phyloP scores from a whole-genome alignment of 2,113 vertebrate species.

The Lipophrys pholis region DNA sequence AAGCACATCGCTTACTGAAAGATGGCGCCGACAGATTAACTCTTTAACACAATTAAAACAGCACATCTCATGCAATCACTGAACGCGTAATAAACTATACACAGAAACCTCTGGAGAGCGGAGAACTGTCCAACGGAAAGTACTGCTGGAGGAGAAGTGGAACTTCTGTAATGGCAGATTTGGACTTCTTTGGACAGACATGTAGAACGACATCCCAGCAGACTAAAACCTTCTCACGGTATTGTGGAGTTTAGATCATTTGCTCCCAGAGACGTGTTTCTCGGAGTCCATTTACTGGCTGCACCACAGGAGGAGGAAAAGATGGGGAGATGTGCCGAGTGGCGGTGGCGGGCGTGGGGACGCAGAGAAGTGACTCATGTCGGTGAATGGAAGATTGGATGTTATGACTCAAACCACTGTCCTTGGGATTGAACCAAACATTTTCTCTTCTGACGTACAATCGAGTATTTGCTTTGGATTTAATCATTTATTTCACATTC shows the following conservation, averaged over 20 bases:
- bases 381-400: background rate
- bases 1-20: constrained; percentile 59
- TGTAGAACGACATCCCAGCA: too few species aligned
- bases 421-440: background rate
- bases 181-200: too few species aligned
- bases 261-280: constrained; percentile 16
- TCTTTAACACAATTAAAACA: constrained; percentile 53
- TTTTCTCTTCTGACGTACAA: background rate
- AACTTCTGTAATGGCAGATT: too few species aligned
- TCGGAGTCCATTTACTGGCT: constrained; percentile 16
- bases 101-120: constrained; percentile 4
- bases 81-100: constrained; percentile 14
- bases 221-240: too few species aligned
- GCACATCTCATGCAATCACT: constrained; percentile 19
- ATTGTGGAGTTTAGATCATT: constrained; percentile 33
- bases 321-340: background rate
- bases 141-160: too few species aligned
- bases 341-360: background rate
- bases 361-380: constrained; percentile 7
- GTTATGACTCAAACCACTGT: background rate
- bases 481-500: too few species aligned
- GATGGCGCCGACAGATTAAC: constrained; percentile 55
- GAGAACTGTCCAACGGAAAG: background rate
- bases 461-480: too few species aligned
- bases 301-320: background rate